Percentiles rank a stretch among this genome's conserved stretches.
phyloP scores from a whole-genome alignment of 2,113 vertebrate genomes.

The Donacobius atricapilla region DNA sequence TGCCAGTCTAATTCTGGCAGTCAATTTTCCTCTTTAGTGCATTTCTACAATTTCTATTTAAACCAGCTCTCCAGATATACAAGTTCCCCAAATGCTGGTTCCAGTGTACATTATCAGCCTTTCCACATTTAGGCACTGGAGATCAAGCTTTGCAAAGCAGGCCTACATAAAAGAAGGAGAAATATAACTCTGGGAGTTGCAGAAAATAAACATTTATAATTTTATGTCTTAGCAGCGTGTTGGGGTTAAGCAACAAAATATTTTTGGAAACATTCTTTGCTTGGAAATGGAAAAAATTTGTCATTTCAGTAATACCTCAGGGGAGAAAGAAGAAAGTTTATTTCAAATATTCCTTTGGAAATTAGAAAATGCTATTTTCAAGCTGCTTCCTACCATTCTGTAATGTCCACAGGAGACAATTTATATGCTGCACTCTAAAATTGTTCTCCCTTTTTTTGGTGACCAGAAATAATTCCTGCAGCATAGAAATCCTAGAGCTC shows the following conservation, averaged over 20 bases:
- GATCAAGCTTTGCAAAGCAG: neutral
- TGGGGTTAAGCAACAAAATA: neutral
- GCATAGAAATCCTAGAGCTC: neutral
- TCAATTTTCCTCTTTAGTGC: neutral
- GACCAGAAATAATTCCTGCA: neutral
- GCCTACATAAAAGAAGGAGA: neutral
- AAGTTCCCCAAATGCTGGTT: neutral
- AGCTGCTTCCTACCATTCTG: neutral
- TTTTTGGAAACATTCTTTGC: constrained; percentile 1
- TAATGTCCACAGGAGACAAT: neutral
- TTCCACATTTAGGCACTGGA: constrained; percentile 24
- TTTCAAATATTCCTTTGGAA: constrained; percentile 7
- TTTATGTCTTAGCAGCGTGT: neutral
- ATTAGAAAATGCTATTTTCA: neutral
- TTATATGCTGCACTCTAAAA: neutral
- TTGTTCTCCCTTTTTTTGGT: neutral
- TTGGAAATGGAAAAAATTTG: neutral
- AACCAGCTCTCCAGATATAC: constrained; percentile 6
- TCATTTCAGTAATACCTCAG: neutral
- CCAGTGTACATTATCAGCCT: constrained; percentile 31
- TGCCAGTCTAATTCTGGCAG: constrained; percentile 7
- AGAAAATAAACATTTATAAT: neutral
- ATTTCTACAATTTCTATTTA: constrained; percentile 34
- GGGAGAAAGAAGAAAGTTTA: neutral
- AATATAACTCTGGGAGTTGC: neutral